Percentiles rank a stretch among this genome's conserved stretches.
Conservation (phyloP, 1,140 invertebrate species). For the Zaprionus inermis region DNA sequence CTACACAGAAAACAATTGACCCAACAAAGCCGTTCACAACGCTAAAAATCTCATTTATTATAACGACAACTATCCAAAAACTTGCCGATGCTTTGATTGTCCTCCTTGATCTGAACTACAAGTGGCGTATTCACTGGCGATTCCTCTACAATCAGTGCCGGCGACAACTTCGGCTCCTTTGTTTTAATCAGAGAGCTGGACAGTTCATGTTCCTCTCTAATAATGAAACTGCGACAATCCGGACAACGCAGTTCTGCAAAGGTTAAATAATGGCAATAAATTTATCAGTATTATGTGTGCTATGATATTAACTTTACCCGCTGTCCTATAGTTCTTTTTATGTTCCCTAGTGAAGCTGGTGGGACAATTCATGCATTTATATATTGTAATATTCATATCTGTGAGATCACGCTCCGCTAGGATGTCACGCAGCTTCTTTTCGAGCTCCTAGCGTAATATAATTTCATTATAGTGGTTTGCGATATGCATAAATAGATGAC, state of each 20-base stretch:
- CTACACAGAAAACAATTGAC: constrained; percentile 7
- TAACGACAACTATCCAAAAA: constrained; percentile 38
- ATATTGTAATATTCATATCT: constrained; percentile 85
- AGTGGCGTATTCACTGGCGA: constrained; percentile 26
- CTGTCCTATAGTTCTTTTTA: constrained; percentile 48
- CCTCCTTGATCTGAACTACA: constrained; percentile 47
- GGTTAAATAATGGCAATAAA: neutral
- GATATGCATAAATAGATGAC: too few relatives aligned
- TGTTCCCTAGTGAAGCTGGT: constrained; percentile 86
- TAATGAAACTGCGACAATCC: constrained; percentile 86
- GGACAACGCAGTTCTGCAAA: constrained; percentile 85
- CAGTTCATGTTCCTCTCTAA: constrained; percentile 85
- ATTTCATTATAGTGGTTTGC: too few relatives aligned
- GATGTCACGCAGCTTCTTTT: constrained; percentile 84
- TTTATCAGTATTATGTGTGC: neutral
- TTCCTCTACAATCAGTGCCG: constrained; percentile 71
- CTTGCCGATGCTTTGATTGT: constrained; percentile 82
- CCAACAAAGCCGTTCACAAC: constrained; percentile 11
- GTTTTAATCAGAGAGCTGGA: constrained; percentile 60
- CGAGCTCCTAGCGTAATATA: constrained; percentile 84
- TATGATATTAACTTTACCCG: constrained; percentile 25
- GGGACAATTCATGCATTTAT: constrained; percentile 87
- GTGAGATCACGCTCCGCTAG: constrained; percentile 85
- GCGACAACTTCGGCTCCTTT: constrained; percentile 58
- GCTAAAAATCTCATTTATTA: constrained; percentile 32